phyloP scores from a whole-genome alignment of 2,797 vertebrate species.

The Remorina albescens region DNA sequence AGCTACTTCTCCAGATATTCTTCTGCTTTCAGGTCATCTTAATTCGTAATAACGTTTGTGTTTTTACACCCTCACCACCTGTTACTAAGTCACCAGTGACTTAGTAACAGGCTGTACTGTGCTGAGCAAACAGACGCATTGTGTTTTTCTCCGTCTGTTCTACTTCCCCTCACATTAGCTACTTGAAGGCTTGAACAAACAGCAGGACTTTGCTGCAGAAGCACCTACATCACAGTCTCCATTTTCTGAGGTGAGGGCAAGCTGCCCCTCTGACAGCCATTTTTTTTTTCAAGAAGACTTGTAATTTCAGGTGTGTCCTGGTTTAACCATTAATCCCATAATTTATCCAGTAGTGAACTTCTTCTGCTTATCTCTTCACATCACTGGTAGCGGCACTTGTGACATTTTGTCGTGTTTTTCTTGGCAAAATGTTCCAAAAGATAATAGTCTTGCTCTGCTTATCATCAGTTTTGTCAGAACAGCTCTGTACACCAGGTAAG shows the following conservation, averaged over 20 bases:
- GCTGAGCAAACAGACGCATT: slow-evolving; percentile 43
- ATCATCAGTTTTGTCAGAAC: slow-evolving; percentile 56
- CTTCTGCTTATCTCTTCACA: slow-evolving; percentile 73
- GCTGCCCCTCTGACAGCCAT: background rate
- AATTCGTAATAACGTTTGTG: background rate
- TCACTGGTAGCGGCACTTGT: slow-evolving; percentile 77
- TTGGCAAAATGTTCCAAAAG: slow-evolving; percentile 82
- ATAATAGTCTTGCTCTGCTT: slow-evolving; percentile 80
- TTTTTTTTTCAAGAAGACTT: slow-evolving; percentile 9
- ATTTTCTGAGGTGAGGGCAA: background rate
- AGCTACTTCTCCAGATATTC: background rate
- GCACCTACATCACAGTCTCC: slow-evolving; percentile 44
- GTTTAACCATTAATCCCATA: slow-evolving; percentile 82
- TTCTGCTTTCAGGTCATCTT: background rate
- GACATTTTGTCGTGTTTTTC: slow-evolving; percentile 34
- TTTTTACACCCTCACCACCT: background rate
- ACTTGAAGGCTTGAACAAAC: slow-evolving; percentile 63
- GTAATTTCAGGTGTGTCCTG: slow-evolving; percentile 56
- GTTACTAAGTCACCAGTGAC: background rate
- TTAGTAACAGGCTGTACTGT: slow-evolving; percentile 1
- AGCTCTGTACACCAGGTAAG: slow-evolving; percentile 87
- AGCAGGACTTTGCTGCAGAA: slow-evolving; percentile 18
- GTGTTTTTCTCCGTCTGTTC: slow-evolving; percentile 20
- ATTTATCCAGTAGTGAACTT: slow-evolving; percentile 65
- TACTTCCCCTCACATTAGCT: slow-evolving; percentile 41